Conservation (phyloP, 2,888 invertebrate genomes). For the Itoplectis maculator region DNA sequence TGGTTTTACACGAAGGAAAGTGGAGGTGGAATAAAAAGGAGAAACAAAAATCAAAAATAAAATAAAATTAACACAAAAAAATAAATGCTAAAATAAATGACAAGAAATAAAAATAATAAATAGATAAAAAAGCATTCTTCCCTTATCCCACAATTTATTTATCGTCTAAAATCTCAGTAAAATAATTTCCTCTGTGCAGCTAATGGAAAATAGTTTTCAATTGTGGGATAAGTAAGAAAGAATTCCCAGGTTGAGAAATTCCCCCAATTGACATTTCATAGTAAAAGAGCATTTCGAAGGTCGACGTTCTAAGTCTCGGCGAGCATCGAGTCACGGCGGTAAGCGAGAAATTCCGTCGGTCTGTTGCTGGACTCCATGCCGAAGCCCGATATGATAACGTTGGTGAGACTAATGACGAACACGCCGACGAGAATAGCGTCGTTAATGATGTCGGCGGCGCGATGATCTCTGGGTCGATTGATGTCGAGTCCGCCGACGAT, state of each 20-base stretch:
- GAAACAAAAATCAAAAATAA: conserved; percentile 59
- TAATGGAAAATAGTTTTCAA: background rate
- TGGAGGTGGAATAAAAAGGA: conserved; percentile 47
- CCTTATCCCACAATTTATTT: background rate
- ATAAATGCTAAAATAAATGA: conserved; percentile 45
- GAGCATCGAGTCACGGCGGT: conserved; percentile 38
- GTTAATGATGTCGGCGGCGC: conserved; percentile 91
- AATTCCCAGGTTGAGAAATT: conserved; percentile 12
- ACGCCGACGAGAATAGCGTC: conserved; percentile 92
- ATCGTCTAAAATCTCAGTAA: no score
- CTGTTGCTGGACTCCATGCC: conserved; percentile 92
- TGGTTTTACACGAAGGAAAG: conserved; percentile 52
- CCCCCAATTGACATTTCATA: conserved; percentile 29
- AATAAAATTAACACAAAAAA: conserved; percentile 68
- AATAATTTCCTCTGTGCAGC: no score
- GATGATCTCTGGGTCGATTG: conserved; percentile 90
- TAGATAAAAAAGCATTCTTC: background rate
- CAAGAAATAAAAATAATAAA: conserved; percentile 12
- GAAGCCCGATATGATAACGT: conserved; percentile 93
- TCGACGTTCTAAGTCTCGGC: conserved; percentile 16
- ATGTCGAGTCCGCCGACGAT: conserved; percentile 93
- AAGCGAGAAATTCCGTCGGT: conserved; percentile 79
- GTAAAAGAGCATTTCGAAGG: conserved; percentile 9
- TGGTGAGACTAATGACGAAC: conserved; percentile 92
- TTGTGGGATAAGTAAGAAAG: background rate